Conservation (phyloP, 2,888 invertebrate genomes). For the Himalopsyche tibetana region DNA sequence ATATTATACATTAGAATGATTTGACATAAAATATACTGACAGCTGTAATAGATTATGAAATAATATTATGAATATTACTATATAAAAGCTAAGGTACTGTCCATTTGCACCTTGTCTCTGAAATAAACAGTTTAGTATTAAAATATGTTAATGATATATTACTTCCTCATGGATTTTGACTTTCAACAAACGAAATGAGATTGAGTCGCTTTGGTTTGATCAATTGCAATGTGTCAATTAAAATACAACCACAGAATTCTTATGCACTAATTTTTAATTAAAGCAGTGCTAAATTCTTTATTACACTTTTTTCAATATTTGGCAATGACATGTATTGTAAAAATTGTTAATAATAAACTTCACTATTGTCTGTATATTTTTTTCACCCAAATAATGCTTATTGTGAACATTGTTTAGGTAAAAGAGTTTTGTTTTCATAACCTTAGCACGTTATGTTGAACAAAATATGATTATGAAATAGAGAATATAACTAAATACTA, state of each 20-base stretch:
- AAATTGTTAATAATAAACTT: too few relatives aligned
- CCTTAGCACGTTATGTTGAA: too few relatives aligned
- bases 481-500: background rate
- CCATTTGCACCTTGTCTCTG: conserved; percentile 58
- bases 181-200: background rate
- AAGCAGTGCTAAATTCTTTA: too few relatives aligned
- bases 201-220: background rate
- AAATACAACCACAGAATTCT: too few relatives aligned
- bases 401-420: too few relatives aligned
- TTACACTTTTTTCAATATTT: too few relatives aligned
- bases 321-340: too few relatives aligned
- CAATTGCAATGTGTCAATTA: too few relatives aligned
- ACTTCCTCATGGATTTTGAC: conserved; percentile 31
- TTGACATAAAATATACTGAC: conserved; percentile 25
- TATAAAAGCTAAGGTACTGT: conserved; percentile 56
- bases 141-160: conserved; percentile 43
- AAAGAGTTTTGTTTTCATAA: too few relatives aligned
- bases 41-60: background rate
- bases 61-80: conserved; percentile 17
- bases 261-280: too few relatives aligned
- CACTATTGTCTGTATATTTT: too few relatives aligned
- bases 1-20: background rate
- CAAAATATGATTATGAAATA: background rate
- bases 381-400: too few relatives aligned
- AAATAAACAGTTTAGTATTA: conserved; percentile 48